Percentiles rank a stretch among this genome's conserved stretches.
phyloP scores from a whole-genome alignment of 2,888 invertebrate genomes.

The Apamea epomidion region DNA sequence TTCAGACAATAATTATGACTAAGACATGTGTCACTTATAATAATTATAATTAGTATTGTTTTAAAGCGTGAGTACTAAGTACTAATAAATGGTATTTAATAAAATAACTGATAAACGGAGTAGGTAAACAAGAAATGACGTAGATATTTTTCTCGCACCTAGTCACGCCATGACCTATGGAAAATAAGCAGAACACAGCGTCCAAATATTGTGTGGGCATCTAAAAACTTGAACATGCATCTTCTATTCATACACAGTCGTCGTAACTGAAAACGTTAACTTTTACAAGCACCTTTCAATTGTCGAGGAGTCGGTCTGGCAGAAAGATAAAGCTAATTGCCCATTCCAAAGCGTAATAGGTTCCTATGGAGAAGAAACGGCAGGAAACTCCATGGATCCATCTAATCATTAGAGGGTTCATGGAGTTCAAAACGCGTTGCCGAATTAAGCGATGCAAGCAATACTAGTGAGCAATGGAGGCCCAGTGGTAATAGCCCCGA shows the following conservation, averaged over 20 bases:
- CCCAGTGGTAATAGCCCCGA: too few species aligned
- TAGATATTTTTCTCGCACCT: slow-evolving; percentile 3
- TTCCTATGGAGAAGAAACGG: neutral
- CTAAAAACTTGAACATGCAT: neutral
- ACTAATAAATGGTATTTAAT: neutral
- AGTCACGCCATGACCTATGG: slow-evolving; percentile 22
- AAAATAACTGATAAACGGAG: slow-evolving; percentile 10
- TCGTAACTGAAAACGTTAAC: neutral
- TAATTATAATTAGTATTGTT: slow-evolving; percentile 21
- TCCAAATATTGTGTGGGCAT: neutral
- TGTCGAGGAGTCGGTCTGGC: neutral
- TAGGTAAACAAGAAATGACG: slow-evolving; percentile 27
- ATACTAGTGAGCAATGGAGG: too few species aligned
- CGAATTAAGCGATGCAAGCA: neutral
- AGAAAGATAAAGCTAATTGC: neutral
- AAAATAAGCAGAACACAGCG: slow-evolving; percentile 20
- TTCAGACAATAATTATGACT: slow-evolving; percentile 11
- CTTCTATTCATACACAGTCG: neutral
- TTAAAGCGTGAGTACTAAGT: slow-evolving; percentile 4
- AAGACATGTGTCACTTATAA: slow-evolving; percentile 9
- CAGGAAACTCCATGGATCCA: neutral
- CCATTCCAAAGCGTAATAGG: neutral
- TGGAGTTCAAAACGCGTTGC: too few species aligned
- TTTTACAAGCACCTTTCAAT: neutral
- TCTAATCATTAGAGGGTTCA: too few species aligned